These are phyloP conservation scores for Drosophila nigricruria DNA, from an alignment of 2,888 invertebrate species.

Conservation along the genomic window DNA sequence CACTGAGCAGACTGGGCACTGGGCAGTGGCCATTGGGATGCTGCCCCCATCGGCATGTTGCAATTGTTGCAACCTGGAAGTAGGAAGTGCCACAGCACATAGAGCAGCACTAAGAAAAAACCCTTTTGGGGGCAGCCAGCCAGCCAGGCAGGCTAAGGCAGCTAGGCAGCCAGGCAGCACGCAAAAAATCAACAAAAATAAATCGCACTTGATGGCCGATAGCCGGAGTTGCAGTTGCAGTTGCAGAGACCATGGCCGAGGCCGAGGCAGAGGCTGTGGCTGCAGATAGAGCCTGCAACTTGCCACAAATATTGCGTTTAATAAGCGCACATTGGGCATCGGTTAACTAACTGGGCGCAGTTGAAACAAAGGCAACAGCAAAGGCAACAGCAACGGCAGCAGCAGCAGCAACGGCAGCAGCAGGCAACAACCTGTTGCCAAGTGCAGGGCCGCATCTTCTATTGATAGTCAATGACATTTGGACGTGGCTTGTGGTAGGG, in stretches of 20 bases:
- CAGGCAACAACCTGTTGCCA: conserved; percentile 64
- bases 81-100: conserved; percentile 64
- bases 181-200: conserved; percentile 81
- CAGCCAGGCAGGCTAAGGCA: conserved; percentile 22
- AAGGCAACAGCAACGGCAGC: conserved; percentile 21
- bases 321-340: conserved; percentile 70
- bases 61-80: conserved; percentile 66
- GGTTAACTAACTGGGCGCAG: conserved; percentile 63
- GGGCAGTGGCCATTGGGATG: conserved; percentile 25
- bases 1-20: conserved; percentile 14
- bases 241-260: conserved; percentile 5
- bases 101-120: conserved; percentile 40
- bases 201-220: conserved; percentile 78
- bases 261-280: conserved; percentile 12
- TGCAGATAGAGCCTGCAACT: conserved; percentile 48
- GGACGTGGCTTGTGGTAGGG: conserved; percentile 69
- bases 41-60: conserved; percentile 22
- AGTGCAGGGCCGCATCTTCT: conserved; percentile 64
- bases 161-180: conserved; percentile 47
- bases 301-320: conserved; percentile 81
- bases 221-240: conserved; percentile 25
- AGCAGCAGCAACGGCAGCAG: conserved; percentile 16
- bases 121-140: conserved; percentile 52
- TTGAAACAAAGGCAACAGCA: conserved; percentile 61
- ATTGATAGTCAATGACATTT: conserved; percentile 83